Evolutionary conservation across 2,113 vertebrate species (phyloP), one percentile per base, ranked within the genome.

Genomic region (Malurus melanocephalus): DNA sequence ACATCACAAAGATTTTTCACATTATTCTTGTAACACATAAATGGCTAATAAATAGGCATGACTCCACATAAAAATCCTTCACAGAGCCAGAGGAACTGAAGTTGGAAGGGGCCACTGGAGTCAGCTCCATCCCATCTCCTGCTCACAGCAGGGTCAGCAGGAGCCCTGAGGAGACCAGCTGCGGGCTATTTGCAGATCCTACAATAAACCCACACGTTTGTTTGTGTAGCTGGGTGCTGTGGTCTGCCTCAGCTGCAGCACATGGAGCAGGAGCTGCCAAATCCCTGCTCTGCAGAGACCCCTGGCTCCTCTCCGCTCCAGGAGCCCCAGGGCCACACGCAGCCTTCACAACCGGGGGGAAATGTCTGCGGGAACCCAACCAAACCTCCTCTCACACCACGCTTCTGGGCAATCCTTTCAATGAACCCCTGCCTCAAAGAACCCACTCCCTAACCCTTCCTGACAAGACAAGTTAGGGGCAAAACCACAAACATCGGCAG

Each of bases 241-340:
- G 53, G 38, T 38, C 35, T 45, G 48, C 27, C 51, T 1, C 16
- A 30, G 57, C 65, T 45, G 26, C 67, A 33, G 55, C 6, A 7
- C 52, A 9, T 0, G 11, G 33, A 79, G 38, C 46, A 53, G 67
- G 11, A 53, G 59, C 65, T 66, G 80, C 85, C 64, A 53, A 79
- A 80, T 18, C 27, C 30, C 71, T 45, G 46, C 60, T 57, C 18
- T 66, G 46, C 6, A 6, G 19, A 5, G 4, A 21, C 9, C 56
- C 53, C 33, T 62, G 0, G 0, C 28, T 71, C 1, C 0, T 13
- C 9, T 10, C 45, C n/a, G n/a, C 43, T 10, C 1, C 53, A 16
- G 19, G 45, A 32, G 21, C 19, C 27, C 13, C 55, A 10, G 2
- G 2, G 35, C 32, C 66, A 61, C 3, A 3, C 0, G 1, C 62